phyloP scores from a whole-genome alignment of 2,113 vertebrate species.

The Buteo buteo region DNA sequence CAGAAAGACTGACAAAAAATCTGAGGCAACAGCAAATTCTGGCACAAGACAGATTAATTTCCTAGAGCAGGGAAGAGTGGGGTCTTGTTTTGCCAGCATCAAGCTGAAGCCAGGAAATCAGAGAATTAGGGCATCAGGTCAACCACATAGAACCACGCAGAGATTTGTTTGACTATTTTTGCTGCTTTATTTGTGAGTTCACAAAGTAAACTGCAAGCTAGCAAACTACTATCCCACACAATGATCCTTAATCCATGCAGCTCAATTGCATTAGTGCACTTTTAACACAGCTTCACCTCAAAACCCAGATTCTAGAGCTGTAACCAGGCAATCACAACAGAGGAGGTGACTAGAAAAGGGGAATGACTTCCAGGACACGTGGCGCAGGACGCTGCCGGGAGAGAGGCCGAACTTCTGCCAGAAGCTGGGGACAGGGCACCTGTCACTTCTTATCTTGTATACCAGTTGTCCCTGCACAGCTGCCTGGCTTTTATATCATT shows the following conservation, averaged over 20 bases:
- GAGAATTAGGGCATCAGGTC: not conserved
- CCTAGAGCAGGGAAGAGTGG: not conserved
- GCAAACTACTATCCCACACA: not conserved
- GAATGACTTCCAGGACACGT: not conserved
- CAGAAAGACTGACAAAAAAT: not conserved
- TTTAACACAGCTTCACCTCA: not conserved
- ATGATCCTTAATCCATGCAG: not conserved
- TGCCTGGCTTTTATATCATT: not conserved
- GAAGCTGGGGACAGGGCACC: not conserved
- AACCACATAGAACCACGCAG: not conserved
- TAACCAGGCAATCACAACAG: not conserved
- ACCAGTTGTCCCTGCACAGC: not conserved
- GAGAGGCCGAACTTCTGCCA: not conserved
- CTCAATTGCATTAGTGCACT: not conserved
- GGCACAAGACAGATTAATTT: not conserved
- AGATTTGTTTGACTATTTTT: not conserved
- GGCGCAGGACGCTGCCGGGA: accelerated
- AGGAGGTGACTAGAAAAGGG: not conserved
- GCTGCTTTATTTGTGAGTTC: not conserved
- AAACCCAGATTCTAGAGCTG: not conserved
- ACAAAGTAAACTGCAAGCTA: not conserved
- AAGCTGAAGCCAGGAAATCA: not conserved
- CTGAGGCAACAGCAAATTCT: not conserved
- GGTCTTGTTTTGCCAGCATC: not conserved
- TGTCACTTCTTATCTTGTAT: not conserved